phyloP scores from a whole-genome alignment of 1,140 invertebrate genomes.

The Ladona fulva region DNA sequence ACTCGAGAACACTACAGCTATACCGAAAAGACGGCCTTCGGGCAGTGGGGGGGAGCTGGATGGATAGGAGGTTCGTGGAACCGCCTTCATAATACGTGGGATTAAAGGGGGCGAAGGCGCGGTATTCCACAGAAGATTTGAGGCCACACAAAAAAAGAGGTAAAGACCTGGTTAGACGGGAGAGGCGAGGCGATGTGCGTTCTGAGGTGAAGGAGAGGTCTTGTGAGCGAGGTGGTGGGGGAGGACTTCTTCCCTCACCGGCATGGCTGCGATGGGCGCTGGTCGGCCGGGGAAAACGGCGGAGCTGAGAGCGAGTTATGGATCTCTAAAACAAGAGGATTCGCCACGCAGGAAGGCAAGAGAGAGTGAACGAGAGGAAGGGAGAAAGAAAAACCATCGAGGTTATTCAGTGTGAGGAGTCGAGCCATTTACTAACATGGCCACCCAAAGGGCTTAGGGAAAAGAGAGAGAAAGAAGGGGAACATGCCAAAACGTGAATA shows the following conservation, averaged over 20 bases:
- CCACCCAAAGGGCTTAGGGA: background rate
- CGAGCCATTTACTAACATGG: background rate
- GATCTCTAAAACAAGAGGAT: constrained; percentile 9
- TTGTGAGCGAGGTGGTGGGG: background rate
- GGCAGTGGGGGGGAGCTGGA: background rate
- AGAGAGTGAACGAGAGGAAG: background rate
- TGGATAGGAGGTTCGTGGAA: background rate
- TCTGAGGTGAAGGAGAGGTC: background rate
- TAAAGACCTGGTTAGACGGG: constrained; percentile 3
- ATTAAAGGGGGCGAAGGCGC: background rate
- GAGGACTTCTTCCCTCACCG: background rate
- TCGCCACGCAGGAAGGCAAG: background rate
- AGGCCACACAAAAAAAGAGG: constrained; percentile 8
- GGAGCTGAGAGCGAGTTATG: background rate
- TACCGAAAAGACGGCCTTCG: background rate
- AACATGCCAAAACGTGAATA: background rate
- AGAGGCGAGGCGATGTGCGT: background rate
- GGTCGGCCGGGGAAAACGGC: background rate
- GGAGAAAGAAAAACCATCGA: background rate
- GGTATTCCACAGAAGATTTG: constrained; percentile 1
- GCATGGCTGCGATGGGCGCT: background rate
- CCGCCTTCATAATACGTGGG: background rate
- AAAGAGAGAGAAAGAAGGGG: background rate
- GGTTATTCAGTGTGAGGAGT: background rate
- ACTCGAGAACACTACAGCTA: background rate